Base-by-base conservation (phyloP, 30 jellyfish, hydroid and myxozoan genomes). In the Aurelia coerulea region DNA sequence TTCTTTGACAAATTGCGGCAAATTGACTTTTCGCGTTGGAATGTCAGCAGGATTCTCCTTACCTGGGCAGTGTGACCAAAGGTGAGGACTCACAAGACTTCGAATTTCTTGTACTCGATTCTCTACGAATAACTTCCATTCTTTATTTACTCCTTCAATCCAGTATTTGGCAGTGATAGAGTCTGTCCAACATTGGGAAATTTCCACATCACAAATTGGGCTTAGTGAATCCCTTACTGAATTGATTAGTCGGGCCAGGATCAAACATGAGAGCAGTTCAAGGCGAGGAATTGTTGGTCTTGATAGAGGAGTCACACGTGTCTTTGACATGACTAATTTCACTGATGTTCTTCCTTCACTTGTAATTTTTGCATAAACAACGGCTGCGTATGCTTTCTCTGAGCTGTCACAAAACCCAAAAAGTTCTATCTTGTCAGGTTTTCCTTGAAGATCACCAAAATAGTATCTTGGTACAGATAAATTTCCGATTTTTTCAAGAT, bases 401-500 rank as follows among this genome's bases (percentile, higher is more conserved):
- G 62, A 32, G 64, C 81, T 70, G 64, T 41, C 81, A 70, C 64
- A 41, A 16, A 32, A 32, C 34, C 81, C 81, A 13, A 32, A 10
- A 3, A 70, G 17, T 42, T 60, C 78, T 29, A 58, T 78, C 39
- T 64, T 35, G 12, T 42, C 77, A 29, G 78, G 78, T 60, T 60
- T 56, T 12, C 59, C 76, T 6, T 10, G 62, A n/a, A 73, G 42
- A 39, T 63, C 78, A 3, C 68, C 41, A 64, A 78, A 56, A 52
- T 56, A 58, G 35, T 78, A 78, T 60, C 88, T 37, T 60, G 77
- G 88, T 14, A 78, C 78, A 33, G 67, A 78, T 14, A 78, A 13
- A 23, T 60, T 51, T 10, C 78, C 32, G 42, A 65, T 32, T 18
- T 14, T 17, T 12, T 12, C 32, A 11, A 65, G 16, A 12, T 65